phyloP scores from a whole-genome alignment of 2,888 invertebrate genomes.

The Drosophila antonietae region DNA sequence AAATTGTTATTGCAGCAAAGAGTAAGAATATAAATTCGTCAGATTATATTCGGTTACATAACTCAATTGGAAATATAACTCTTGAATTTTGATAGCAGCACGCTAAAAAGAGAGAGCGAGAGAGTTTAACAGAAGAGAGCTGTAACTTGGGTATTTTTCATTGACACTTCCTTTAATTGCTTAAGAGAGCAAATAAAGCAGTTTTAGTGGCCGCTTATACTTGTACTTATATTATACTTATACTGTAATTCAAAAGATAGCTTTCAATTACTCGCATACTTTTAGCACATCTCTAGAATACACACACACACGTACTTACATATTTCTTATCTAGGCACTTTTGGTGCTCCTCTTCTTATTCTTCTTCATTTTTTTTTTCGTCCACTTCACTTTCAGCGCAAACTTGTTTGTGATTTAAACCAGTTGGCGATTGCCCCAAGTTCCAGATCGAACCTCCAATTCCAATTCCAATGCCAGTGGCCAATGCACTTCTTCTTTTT shows the following conservation, averaged over 20 bases:
- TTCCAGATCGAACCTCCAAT: conserved; percentile 1
- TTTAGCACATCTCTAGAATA: not conserved
- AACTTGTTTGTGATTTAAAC: conserved; percentile 65
- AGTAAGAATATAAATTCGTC: not conserved
- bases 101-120: not conserved
- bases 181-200: not conserved
- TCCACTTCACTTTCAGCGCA: conserved; percentile 71
- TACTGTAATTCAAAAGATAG: not conserved
- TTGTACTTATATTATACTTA: not conserved
- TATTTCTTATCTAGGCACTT: conserved; percentile 36
- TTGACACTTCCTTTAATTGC: not conserved
- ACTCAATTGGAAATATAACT: not conserved
- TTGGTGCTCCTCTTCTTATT: conserved; percentile 21
- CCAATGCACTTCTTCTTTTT: conserved; percentile 20
- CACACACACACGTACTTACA: not conserved
- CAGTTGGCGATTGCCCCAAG: conserved; percentile 46
- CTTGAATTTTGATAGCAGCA: not conserved
- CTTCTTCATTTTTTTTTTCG: conserved; percentile 16
- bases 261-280: not conserved
- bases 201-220: not conserved
- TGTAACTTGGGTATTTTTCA: not conserved
- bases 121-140: not conserved
- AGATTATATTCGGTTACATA: not conserved
- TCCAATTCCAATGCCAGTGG: conserved; percentile 19
- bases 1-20: not conserved